These are phyloP conservation scores for Melinopterus prodromus DNA, from an alignment of 2,888 invertebrate genomes.

Conservation along the genomic window DNA sequence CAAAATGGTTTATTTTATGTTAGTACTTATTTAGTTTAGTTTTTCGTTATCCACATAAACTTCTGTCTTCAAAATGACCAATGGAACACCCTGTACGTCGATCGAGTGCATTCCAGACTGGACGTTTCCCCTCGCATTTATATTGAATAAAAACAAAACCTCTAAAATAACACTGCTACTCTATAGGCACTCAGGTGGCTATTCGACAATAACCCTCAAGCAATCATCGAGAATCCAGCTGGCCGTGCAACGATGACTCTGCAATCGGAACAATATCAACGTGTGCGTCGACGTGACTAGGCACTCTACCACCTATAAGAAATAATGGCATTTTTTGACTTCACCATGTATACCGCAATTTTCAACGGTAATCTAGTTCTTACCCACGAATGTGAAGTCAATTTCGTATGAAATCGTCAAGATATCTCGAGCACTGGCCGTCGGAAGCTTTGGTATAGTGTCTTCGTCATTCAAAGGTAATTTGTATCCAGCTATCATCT, in stretches of 20 bases:
- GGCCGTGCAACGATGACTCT: conserved; percentile 51
- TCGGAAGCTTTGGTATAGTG: conserved; percentile 23
- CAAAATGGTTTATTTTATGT: too few relatives aligned
- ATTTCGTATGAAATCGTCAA: conserved; percentile 19
- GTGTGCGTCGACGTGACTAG: conserved; percentile 57
- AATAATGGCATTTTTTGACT: conserved; percentile 40
- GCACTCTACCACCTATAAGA: conserved; percentile 44
- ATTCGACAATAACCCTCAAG: conserved; percentile 12
- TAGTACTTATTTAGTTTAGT: too few relatives aligned
- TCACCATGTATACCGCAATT: conserved; percentile 33
- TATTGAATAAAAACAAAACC: conserved; percentile 34
- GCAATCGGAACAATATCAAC: conserved; percentile 56
- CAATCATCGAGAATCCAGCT: conserved; percentile 43
- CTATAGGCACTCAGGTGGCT: conserved; percentile 32
- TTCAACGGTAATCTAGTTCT: conserved; percentile 26
- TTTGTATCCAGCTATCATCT: conserved; percentile 45
- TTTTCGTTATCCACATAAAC: too few relatives aligned
- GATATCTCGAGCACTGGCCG: conserved; percentile 20
- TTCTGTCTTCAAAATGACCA: too few relatives aligned
- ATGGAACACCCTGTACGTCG: too few relatives aligned
- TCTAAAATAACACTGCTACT: conserved; percentile 39
- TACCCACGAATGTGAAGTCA: conserved; percentile 16
- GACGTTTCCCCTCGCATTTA: background rate
- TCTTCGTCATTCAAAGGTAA: conserved; percentile 46
- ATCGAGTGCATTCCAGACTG: background rate